phyloP scores from a whole-genome alignment of 2,888 invertebrate species.

The Drosophila prolongata region DNA sequence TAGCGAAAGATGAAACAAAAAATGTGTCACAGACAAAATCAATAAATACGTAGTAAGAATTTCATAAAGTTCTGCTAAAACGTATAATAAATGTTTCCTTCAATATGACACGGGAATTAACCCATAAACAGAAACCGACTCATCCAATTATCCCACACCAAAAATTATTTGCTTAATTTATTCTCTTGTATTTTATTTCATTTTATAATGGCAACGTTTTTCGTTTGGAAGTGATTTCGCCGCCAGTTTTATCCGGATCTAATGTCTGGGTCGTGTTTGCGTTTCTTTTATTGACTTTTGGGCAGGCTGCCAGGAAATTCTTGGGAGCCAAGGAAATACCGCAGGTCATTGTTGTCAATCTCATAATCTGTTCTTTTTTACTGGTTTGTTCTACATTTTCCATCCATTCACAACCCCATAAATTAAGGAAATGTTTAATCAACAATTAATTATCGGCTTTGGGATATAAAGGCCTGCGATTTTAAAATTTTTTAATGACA shows the following conservation, averaged over 20 bases:
- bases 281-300: constrained; percentile 37
- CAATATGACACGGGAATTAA: background rate
- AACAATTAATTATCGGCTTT: constrained; percentile 25
- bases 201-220: constrained; percentile 26
- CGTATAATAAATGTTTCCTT: too few species aligned
- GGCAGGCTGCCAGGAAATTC: constrained; percentile 65
- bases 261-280: constrained; percentile 39
- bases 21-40: background rate
- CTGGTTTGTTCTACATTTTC: constrained; percentile 22
- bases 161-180: constrained; percentile 19
- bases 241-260: constrained; percentile 50
- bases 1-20: background rate
- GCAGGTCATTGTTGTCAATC: constrained; percentile 70
- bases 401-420: constrained; percentile 32
- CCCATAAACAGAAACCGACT: constrained; percentile 8
- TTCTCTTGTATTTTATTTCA: constrained; percentile 11
- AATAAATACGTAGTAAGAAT: background rate
- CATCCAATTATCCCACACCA: constrained; percentile 2
- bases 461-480: background rate
- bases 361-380: constrained; percentile 31
- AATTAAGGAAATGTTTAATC: constrained; percentile 31
- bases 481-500: constrained; percentile 4
- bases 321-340: constrained; percentile 37
- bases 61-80: background rate
- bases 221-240: constrained; percentile 44